A percentile compares a stretch with the other conserved stretches of the same genome.
Conservation (phyloP, 2,797 vertebrate genomes). For the Morus bassanus region DNA sequence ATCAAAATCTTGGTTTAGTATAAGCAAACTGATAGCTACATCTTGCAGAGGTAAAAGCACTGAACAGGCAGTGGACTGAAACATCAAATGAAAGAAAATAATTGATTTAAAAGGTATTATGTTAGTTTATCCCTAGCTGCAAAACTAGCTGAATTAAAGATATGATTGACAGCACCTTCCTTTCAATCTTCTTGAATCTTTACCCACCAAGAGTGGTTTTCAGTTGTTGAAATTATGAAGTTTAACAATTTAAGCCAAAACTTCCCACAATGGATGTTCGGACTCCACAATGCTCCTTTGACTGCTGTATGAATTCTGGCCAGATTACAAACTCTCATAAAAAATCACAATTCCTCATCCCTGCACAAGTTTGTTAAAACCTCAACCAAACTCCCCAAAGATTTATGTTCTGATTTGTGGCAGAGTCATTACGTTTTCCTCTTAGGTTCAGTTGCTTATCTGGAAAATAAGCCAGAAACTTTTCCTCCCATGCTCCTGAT, state of each 20-base stretch:
- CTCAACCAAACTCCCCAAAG: background rate
- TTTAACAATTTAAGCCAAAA: background rate
- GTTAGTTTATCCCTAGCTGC: background rate
- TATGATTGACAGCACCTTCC: background rate
- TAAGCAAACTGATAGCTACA: background rate
- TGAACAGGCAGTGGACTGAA: background rate
- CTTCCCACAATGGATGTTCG: background rate
- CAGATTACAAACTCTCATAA: background rate
- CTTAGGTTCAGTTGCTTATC: background rate
- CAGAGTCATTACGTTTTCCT: background rate
- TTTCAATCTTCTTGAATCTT: background rate
- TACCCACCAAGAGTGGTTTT: background rate
- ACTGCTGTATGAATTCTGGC: background rate
- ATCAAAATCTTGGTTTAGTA: background rate
- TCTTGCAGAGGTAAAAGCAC: background rate
- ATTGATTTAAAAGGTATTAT: background rate
- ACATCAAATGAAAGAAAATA: background rate
- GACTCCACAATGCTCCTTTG: background rate
- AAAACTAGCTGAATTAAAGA: background rate
- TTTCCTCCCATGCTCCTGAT: background rate
- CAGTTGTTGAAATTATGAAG: background rate
- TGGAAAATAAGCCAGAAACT: background rate
- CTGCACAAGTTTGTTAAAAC: background rate
- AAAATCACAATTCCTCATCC: background rate
- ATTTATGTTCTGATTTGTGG: background rate